Conservation (phyloP, 2,113 vertebrate species). For the Tyrannus savana region DNA sequence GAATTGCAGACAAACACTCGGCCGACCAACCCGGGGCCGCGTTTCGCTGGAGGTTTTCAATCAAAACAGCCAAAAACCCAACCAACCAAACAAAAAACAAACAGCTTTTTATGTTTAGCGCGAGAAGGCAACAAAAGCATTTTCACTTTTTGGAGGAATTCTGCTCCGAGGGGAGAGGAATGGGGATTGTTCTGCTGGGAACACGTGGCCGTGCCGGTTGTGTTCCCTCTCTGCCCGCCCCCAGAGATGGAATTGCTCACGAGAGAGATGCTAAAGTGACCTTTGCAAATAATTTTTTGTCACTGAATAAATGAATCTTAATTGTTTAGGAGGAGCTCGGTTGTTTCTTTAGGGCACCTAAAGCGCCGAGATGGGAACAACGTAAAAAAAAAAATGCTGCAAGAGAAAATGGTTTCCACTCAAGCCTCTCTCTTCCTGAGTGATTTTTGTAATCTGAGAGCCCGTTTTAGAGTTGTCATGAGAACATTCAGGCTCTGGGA, state of each 20-base stretch:
- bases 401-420: conserved; percentile 54
- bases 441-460: conserved; percentile 54
- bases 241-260: neutral
- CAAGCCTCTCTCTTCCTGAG: neutral
- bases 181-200: neutral
- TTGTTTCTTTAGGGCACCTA: neutral
- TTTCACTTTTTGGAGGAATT: neutral
- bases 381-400: neutral
- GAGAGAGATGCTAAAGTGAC: neutral
- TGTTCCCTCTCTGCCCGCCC: neutral
- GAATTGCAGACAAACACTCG: neutral
- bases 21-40: neutral
- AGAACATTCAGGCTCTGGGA: conserved; percentile 18
- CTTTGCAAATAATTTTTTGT: neutral
- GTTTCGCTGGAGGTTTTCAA: neutral
- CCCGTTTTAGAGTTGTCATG: conserved; percentile 21
- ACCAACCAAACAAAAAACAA: neutral
- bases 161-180: neutral
- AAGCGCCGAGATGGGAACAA: neutral
- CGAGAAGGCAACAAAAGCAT: neutral
- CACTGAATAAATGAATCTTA: neutral
- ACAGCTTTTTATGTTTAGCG: neutral
- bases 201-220: neutral
- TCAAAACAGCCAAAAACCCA: neutral
- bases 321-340: neutral